Evolutionary conservation across 1,140 invertebrate species (phyloP).

Genomic region (Drosophila ficusphila): DNA sequence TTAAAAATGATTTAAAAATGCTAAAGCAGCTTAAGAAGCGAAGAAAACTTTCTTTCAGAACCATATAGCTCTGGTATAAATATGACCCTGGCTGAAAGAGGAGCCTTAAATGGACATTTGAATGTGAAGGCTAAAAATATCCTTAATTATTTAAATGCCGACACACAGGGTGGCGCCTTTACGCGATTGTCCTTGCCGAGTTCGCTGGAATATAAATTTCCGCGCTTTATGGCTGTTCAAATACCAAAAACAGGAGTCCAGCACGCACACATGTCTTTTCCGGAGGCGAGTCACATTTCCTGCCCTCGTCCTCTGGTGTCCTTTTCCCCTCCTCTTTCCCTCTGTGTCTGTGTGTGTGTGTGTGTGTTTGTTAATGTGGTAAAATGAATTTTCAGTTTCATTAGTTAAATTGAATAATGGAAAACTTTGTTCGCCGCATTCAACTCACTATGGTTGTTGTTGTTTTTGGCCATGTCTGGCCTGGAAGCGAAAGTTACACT

Average conservation of each 20-base stretch:
- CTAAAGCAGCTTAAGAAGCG: too few relatives aligned
- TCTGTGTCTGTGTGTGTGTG: slow-evolving; percentile 15
- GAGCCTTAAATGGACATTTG: slow-evolving; percentile 46
- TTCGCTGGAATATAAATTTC: slow-evolving; percentile 68
- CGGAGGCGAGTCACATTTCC: slow-evolving; percentile 59
- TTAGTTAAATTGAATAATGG: slow-evolving; percentile 84
- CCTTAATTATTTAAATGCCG: slow-evolving; percentile 78
- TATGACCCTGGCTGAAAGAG: slow-evolving; percentile 2
- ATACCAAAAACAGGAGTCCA: slow-evolving; percentile 33
- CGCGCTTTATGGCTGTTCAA: slow-evolving; percentile 65
- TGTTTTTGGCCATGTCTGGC: slow-evolving; percentile 60
- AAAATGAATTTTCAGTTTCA: slow-evolving; percentile 84
- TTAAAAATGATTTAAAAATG: too few relatives aligned
- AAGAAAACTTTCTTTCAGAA: too few relatives aligned
- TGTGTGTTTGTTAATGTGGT: slow-evolving; percentile 80
- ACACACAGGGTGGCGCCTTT: slow-evolving; percentile 23
- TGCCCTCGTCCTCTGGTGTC: slow-evolving; percentile 41
- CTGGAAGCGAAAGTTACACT: slow-evolving; percentile 74
- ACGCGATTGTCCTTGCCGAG: slow-evolving; percentile 31
- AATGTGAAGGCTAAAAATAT: slow-evolving; percentile 57
- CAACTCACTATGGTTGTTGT: slow-evolving; percentile 45
- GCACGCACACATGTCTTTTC: slow-evolving; percentile 74
- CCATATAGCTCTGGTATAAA: too few relatives aligned
- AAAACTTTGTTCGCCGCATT: slow-evolving; percentile 80
- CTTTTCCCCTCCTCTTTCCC: background rate